A percentile compares a stretch with the other conserved stretches of the same genome.
Evolutionary conservation across 2,113 vertebrate species (phyloP).

Genomic region (Cathartes aura): DNA sequence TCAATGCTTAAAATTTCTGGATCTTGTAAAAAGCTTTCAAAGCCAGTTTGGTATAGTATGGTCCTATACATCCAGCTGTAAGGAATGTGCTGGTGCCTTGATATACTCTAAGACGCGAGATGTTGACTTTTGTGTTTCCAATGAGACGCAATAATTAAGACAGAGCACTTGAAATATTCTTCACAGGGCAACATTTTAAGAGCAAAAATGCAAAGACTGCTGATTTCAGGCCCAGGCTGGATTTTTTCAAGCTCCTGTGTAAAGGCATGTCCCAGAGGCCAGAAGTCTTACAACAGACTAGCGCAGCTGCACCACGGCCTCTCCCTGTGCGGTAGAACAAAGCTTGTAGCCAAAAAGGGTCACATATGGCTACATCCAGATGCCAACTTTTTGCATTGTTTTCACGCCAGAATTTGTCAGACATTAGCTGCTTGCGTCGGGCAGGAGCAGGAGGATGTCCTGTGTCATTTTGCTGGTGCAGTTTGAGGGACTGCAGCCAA

Average conservation of each 20-base stretch:
- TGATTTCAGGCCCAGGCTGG: background rate
- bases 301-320: background rate
- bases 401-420: background rate
- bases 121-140: background rate
- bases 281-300: background rate
- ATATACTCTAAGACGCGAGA: background rate
- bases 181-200: background rate
- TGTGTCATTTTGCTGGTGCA: background rate
- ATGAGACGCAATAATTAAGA: background rate
- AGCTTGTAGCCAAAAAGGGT: background rate
- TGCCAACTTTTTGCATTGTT: background rate
- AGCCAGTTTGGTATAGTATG: background rate
- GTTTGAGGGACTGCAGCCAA: background rate
- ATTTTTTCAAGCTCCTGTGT: background rate
- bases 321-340: background rate
- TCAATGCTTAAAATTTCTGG: background rate
- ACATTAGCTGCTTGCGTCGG: background rate
- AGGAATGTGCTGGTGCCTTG: background rate
- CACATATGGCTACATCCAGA: background rate
- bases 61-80: background rate
- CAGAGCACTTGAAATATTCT: background rate
- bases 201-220: background rate
- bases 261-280: background rate
- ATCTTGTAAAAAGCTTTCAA: background rate
- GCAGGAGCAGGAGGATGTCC: slow-evolving; percentile 14